Percentiles rank a stretch among this genome's conserved stretches.
Evolutionary conservation across 1,140 invertebrate species (phyloP).

Genomic region (Meloidogyne hapla): DNA sequence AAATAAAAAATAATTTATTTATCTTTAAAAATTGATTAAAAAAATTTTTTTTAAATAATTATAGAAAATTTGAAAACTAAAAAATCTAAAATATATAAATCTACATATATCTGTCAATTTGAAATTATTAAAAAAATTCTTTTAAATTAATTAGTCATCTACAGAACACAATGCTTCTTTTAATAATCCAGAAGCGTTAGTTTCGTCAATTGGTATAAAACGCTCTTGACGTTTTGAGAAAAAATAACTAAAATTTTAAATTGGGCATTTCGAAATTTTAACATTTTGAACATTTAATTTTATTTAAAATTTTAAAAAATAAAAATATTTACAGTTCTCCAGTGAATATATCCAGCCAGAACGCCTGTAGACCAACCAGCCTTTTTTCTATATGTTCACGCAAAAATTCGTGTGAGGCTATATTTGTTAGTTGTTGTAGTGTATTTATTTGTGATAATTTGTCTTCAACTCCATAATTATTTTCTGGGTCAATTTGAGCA

Average conservation of each 20-base stretch:
- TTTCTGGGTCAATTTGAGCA: conserved; percentile 88
- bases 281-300: neutral
- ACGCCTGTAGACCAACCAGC: conserved; percentile 81
- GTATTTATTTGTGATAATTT: conserved; percentile 91
- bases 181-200: conserved; percentile 28
- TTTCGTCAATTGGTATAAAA: conserved; percentile 49
- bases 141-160: neutral
- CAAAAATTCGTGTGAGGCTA: conserved; percentile 88
- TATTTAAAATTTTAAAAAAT: neutral
- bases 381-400: conserved; percentile 78
- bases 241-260: conserved; percentile 44
- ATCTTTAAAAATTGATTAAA: too few species aligned
- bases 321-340: conserved; percentile 77
- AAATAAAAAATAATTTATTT: too few species aligned
- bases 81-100: too few species aligned
- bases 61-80: too few species aligned
- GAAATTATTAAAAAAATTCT: too few species aligned
- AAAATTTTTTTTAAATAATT: too few species aligned
- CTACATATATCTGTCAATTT: too few species aligned
- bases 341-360: conserved; percentile 96
- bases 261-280: too few species aligned
- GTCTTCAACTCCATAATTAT: conserved; percentile 82
- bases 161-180: conserved; percentile 20
- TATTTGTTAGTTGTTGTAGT: conserved; percentile 86
- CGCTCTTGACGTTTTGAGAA: conserved; percentile 44